Percentiles rank a stretch among this genome's conserved stretches.
These are phyloP conservation scores for Ploceus nigricollis DNA, from an alignment of 2,113 vertebrate species.

Conservation along the genomic window DNA sequence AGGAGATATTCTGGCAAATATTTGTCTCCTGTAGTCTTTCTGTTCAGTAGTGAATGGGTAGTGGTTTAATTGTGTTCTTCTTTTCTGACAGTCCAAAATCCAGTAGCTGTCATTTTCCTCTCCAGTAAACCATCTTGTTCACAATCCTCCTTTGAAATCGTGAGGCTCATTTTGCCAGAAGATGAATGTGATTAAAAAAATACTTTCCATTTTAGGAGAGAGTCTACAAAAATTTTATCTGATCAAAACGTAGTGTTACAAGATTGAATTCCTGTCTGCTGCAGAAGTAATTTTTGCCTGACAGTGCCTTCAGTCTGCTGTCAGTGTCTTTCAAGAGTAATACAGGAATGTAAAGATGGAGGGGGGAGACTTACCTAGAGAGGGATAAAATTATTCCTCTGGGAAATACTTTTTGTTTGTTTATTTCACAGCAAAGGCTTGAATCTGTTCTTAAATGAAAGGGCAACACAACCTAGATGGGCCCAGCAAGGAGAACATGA, in stretches of 20 bases:
- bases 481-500: not conserved
- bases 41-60: not conserved
- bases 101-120: not conserved
- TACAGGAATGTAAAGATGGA: not conserved
- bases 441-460: not conserved
- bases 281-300: constrained; percentile 31
- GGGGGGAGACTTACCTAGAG: not conserved
- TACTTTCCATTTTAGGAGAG: not conserved
- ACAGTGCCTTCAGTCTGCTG: constrained; percentile 26
- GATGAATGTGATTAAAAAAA: not conserved
- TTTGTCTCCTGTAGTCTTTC: not conserved
- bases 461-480: not conserved
- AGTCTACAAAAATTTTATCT: not conserved
- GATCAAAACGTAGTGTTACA: not conserved
- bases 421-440: constrained; percentile 10
- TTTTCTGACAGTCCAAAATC: not conserved
- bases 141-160: not conserved
- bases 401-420: not conserved
- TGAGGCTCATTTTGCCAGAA: not conserved
- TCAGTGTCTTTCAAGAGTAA: constrained; percentile 20
- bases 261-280: constrained; percentile 25
- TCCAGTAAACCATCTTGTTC: not conserved
- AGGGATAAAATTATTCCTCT: not conserved
- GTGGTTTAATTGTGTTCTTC: not conserved
- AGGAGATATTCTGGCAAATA: not conserved